phyloP scores from a whole-genome alignment of 2,888 invertebrate genomes.

The Plagodis pulveraria region DNA sequence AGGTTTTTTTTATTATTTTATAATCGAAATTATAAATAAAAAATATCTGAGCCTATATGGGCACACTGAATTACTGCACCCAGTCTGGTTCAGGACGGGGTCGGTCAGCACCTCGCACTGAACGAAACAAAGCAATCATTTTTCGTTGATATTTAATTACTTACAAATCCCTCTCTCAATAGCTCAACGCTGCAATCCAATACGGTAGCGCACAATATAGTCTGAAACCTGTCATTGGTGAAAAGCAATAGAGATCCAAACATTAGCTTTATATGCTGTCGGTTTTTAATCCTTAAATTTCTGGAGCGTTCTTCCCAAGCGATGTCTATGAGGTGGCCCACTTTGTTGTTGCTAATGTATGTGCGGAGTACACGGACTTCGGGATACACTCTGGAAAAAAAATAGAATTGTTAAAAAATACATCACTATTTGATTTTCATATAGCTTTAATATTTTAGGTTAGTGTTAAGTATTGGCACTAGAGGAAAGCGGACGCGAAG shows the following conservation, averaged over 20 bases:
- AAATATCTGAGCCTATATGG: too few species aligned
- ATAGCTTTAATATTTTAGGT: too few species aligned
- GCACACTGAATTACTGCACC: too few species aligned
- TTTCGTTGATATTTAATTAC: constrained; percentile 36
- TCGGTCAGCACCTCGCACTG: too few species aligned
- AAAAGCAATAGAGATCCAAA: constrained; percentile 90
- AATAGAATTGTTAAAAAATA: too few species aligned
- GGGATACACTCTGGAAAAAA: constrained; percentile 68
- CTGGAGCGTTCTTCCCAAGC: constrained; percentile 59
- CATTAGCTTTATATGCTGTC: constrained; percentile 82
- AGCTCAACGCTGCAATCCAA: constrained; percentile 74
- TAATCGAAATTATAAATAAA: too few species aligned
- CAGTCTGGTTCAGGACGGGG: too few species aligned
- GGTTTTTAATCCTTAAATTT: constrained; percentile 45
- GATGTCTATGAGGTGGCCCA: constrained; percentile 74
- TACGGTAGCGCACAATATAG: constrained; percentile 89
- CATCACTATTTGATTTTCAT: too few species aligned
- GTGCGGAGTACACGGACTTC: constrained; percentile 74
- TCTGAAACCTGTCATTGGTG: constrained; percentile 88
- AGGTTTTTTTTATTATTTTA: too few species aligned
- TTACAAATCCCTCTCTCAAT: constrained; percentile 83
- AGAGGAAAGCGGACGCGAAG: neutral
- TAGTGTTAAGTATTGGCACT: too few species aligned
- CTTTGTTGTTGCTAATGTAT: constrained; percentile 66
- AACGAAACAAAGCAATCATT: too few species aligned